Evolutionary conservation across 2,888 invertebrate species (phyloP).

Genomic region (Sphaeridia pumilis): DNA sequence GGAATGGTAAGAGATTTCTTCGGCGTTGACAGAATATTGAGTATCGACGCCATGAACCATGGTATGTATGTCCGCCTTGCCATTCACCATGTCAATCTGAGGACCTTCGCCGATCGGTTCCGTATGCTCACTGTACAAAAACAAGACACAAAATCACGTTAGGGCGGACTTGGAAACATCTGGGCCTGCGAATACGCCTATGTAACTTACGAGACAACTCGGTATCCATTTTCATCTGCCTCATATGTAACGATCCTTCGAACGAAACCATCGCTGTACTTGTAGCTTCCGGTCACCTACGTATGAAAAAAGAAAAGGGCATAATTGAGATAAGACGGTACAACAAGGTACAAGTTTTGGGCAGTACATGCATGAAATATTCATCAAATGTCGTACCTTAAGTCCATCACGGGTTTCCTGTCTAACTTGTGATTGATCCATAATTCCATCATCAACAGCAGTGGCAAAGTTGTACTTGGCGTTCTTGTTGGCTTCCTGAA

Average conservation of each 20-base stretch:
- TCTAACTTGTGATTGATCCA: slow-evolving; percentile 39
- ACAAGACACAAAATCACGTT: background rate
- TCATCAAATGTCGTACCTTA: slow-evolving; percentile 33
- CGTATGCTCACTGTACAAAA: slow-evolving; percentile 40
- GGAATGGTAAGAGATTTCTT: slow-evolving; percentile 39
- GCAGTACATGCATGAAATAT: too few species aligned
- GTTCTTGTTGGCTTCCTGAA: slow-evolving; percentile 35
- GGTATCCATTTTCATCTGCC: slow-evolving; percentile 52
- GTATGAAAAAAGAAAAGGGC: too few species aligned
- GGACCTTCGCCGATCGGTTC: slow-evolving; percentile 46
- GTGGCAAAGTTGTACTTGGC: slow-evolving; percentile 44
- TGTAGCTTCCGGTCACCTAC: slow-evolving; percentile 43
- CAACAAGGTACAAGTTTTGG: background rate
- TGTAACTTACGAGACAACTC: slow-evolving; percentile 45
- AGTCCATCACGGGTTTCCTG: slow-evolving; percentile 43
- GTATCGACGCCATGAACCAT: slow-evolving; percentile 41
- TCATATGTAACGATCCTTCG: slow-evolving; percentile 45
- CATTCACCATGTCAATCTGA: slow-evolving; percentile 40
- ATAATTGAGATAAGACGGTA: too few species aligned
- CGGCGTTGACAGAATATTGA: slow-evolving; percentile 41
- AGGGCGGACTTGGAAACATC: background rate
- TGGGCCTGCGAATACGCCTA: background rate
- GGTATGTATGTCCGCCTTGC: slow-evolving; percentile 41
- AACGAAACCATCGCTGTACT: slow-evolving; percentile 51
- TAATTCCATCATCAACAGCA: slow-evolving; percentile 44